Evolutionary conservation across 2,113 vertebrate species (phyloP), one percentile per base, ranked within the genome.

Genomic region (Ptychochromis oligacanthus): DNA sequence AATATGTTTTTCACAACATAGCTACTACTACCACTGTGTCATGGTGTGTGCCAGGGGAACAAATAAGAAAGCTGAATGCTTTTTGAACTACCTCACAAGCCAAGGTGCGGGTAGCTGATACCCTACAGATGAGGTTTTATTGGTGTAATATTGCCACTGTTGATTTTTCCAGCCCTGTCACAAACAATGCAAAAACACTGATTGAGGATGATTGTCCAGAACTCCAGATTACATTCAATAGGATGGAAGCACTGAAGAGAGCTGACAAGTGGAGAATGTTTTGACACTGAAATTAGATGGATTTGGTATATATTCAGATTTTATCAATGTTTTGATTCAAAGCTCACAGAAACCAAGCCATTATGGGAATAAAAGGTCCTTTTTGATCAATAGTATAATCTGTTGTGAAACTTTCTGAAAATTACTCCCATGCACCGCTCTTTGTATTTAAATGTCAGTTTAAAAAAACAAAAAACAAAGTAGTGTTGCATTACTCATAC

Each of bases 11-110:
- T 49, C 9, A 2, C 40, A 18, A 12, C 15, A 18, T 3, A 13
- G 15, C 40, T 15, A 43, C 0, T 15, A 1, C 7, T 40, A 15
- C 13, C 3, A 4, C n/a, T 13, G 55, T 0, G 0, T 49, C 3
- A 18, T 70, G 64, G 15, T 70, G 0, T 49, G 15, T 28, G 40
- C 24, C 9, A 49, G 22, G 18, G 64, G 3, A 64, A 14, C 36
- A 70, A 52, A 28, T 12, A 49, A 70, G 26, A 70, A 70, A 49
- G 3, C 24, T 7, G 17, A 24, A 7, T 18, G 6, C 43, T 70
- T 70, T 70, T 49, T 70, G 20, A 70, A 20, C 65, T 20, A 11
- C 36, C 36, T 36, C 8, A 8, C 43, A 46, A 28, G 22, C 6
- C 40, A 26, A 20, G 10, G 40, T 65, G 38, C 15, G 7, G 7